A percentile compares a stretch with the other conserved stretches of the same genome.
These are phyloP conservation scores for Montipora capricornis DNA, from an alignment of 64 coral and sea anemone species.

Conservation along the genomic window DNA sequence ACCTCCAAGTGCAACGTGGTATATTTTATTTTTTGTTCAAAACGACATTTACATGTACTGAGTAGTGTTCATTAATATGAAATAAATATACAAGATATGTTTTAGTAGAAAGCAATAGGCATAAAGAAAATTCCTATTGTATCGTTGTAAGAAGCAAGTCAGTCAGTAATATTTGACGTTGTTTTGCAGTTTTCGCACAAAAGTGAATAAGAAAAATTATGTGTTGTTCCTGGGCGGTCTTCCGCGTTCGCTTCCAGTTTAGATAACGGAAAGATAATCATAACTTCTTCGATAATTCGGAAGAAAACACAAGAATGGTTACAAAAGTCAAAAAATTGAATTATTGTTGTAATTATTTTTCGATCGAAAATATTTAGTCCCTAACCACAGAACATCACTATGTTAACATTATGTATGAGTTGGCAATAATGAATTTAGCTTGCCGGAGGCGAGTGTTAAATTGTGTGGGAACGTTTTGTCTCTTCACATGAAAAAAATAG, in stretches of 20 bases:
- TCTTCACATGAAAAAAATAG: slow-evolving; percentile 79
- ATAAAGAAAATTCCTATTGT: slow-evolving; percentile 14
- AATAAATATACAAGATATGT: slow-evolving; percentile 20
- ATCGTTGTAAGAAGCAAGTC: not conserved
- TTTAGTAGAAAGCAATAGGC: not conserved
- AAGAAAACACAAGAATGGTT: slow-evolving; percentile 34
- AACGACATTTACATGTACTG: not conserved
- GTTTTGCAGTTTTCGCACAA: slow-evolving; percentile 23
- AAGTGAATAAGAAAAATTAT: slow-evolving; percentile 27
- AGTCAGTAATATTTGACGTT: not conserved
- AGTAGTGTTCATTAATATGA: not conserved
- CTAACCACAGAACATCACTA: slow-evolving; percentile 40
- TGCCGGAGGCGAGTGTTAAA: slow-evolving; percentile 76
- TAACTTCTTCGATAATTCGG: not conserved
- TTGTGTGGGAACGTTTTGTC: slow-evolving; percentile 85
- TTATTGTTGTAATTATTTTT: not conserved
- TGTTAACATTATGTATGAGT: not conserved
- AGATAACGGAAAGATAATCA: slow-evolving; percentile 55
- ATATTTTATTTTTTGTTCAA: not conserved
- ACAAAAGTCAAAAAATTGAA: slow-evolving; percentile 23
- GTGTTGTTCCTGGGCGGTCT: slow-evolving; percentile 19
- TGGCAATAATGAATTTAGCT: slow-evolving; percentile 40
- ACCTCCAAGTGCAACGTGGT: not conserved
- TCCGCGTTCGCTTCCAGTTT: slow-evolving; percentile 41
- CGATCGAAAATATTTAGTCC: not conserved